Conservation (phyloP, 2,888 invertebrate genomes). For the Therioaphis trifolii region DNA sequence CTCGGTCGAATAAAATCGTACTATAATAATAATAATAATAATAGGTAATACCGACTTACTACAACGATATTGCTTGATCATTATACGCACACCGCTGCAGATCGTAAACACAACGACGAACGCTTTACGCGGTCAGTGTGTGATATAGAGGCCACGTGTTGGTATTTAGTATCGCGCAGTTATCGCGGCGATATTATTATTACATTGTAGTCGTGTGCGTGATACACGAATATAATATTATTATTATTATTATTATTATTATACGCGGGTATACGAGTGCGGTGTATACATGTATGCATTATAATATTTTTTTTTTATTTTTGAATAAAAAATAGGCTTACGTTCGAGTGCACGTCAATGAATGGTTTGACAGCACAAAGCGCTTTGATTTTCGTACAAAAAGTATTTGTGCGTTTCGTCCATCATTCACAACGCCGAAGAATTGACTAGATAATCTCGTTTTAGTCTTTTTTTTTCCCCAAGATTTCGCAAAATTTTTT, state of each 20-base stretch:
- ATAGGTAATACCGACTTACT: too few species aligned
- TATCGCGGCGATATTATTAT: not conserved
- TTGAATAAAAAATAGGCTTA: not conserved
- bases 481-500: not conserved
- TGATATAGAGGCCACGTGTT: not conserved
- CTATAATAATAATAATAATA: too few species aligned
- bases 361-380: conserved; percentile 42
- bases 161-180: not conserved
- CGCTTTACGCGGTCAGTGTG: too few species aligned
- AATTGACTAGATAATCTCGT: conserved; percentile 3
- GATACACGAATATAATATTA: too few species aligned
- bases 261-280: too few species aligned
- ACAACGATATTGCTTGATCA: too few species aligned
- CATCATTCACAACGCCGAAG: not conserved
- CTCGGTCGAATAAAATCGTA: too few species aligned
- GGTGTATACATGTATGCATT: not conserved
- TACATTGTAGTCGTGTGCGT: not conserved
- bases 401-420: conserved; percentile 15
- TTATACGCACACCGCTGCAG: too few species aligned
- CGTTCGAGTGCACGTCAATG: conserved; percentile 15
- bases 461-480: not conserved
- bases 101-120: too few species aligned
- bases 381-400: conserved; percentile 14
- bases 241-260: too few species aligned
- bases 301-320: conserved; percentile 9